Evolutionary conservation across 2,888 invertebrate species (phyloP).

Genomic region (Caenorhabditis afra): DNA sequence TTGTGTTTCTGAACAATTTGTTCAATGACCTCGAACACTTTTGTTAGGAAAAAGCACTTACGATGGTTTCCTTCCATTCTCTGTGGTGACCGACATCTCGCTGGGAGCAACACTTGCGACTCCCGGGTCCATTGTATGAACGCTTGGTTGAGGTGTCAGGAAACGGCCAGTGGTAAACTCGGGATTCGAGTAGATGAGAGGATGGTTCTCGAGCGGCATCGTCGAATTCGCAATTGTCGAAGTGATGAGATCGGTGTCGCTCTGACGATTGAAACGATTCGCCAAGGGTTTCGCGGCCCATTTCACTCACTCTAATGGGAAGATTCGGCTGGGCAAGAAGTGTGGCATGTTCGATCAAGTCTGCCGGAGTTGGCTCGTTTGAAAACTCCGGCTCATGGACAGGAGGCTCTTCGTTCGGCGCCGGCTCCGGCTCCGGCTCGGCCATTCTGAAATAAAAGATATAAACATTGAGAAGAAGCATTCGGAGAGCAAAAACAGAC

Average conservation of each 20-base stretch:
- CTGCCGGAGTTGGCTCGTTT: background rate
- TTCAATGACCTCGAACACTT: background rate
- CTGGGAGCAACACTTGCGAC: slow-evolving; percentile 53
- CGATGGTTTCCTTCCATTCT: slow-evolving; percentile 32
- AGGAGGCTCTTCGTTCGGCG: slow-evolving; percentile 20
- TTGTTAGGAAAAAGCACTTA: slow-evolving; percentile 20
- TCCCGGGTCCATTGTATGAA: slow-evolving; percentile 20
- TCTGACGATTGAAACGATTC: slow-evolving; percentile 20
- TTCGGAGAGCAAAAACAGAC: background rate
- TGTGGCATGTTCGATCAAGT: background rate
- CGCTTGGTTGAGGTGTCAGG: slow-evolving; percentile 23
- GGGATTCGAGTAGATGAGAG: slow-evolving; percentile 65
- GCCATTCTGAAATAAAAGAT: slow-evolving; percentile 29
- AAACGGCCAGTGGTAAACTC: slow-evolving; percentile 38
- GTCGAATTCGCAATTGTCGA: background rate
- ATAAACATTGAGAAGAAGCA: slow-evolving; percentile 13
- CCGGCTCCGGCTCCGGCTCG: slow-evolving; percentile 43
- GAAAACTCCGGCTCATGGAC: background rate
- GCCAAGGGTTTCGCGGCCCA: background rate
- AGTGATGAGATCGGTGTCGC: slow-evolving; percentile 66
- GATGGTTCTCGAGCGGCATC: slow-evolving; percentile 42
- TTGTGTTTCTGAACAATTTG: slow-evolving; percentile 27
- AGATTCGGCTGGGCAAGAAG: slow-evolving; percentile 17
- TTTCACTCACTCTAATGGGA: slow-evolving; percentile 32
- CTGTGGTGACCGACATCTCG: slow-evolving; percentile 37